A percentile compares a stretch with the other conserved stretches of the same genome.
phyloP scores from a whole-genome alignment of 1,140 invertebrate genomes.

The Panagrolaimus sp. region DNA sequence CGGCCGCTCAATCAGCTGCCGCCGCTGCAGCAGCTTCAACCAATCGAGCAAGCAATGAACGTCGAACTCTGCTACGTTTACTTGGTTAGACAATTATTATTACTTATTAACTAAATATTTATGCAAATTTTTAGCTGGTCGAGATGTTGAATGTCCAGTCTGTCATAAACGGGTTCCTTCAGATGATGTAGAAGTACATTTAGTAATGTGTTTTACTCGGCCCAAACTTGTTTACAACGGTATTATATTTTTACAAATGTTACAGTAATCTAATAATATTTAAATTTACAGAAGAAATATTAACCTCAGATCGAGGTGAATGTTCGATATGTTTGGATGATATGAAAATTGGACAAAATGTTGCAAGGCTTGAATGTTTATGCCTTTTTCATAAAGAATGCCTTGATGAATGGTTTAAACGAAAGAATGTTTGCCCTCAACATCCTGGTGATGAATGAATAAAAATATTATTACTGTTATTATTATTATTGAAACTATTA shows the following conservation, averaged over 20 bases:
- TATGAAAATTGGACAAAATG: constrained; percentile 83
- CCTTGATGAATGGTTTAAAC: constrained; percentile 57
- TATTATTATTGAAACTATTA: no score
- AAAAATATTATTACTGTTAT: no score
- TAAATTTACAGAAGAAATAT: constrained; percentile 79
- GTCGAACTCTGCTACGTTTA: no score
- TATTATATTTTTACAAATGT: constrained; percentile 61
- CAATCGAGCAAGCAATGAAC: neutral
- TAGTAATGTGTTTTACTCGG: constrained; percentile 97
- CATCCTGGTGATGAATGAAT: constrained; percentile 51
- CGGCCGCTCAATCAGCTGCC: neutral
- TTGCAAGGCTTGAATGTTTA: constrained; percentile 92
- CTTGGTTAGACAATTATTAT: neutral
- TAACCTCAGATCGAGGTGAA: constrained; percentile 89
- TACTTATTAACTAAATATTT: constrained; percentile 11
- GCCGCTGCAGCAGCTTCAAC: neutral
- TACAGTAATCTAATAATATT: constrained; percentile 8
- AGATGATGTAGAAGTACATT: constrained; percentile 94
- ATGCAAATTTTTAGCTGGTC: constrained; percentile 60
- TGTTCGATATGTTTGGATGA: constrained; percentile 98
- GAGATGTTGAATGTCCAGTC: constrained; percentile 93
- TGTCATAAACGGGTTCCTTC: constrained; percentile 94
- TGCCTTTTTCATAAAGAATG: constrained; percentile 95
- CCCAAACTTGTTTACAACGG: constrained; percentile 95
- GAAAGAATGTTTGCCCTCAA: constrained; percentile 56